Percentiles rank a stretch among this genome's conserved stretches.
Conservation (phyloP, 2,888 invertebrate genomes). For the Nephrotoma flavescens region DNA sequence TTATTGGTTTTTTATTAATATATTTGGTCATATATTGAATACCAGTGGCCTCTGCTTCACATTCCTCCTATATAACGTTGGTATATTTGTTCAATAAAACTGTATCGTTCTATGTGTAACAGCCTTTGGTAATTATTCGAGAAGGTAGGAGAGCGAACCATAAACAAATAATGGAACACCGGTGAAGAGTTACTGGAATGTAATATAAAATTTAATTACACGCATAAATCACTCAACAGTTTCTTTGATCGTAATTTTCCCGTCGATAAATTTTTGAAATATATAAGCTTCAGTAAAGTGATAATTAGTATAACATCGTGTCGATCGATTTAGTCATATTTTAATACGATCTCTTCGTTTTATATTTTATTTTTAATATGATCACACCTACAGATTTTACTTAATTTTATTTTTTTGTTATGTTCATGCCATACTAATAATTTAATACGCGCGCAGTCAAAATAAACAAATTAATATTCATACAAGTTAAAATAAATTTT, state of each 20-base stretch:
- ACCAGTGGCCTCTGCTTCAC: background rate
- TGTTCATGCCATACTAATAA: background rate
- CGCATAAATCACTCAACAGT: background rate
- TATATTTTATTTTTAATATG: background rate
- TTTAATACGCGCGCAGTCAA: background rate
- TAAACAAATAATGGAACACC: background rate
- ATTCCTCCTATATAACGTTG: too few species aligned
- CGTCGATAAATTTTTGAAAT: background rate
- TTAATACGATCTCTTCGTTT: background rate
- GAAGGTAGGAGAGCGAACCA: too few species aligned
- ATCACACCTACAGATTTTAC: background rate
- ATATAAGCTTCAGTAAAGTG: background rate
- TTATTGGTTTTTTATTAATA: background rate
- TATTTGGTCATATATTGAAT: background rate
- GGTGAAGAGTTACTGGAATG: background rate
- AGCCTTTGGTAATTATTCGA: too few species aligned
- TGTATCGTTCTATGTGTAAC: too few species aligned
- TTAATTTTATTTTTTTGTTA: background rate
- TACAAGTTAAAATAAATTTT: background rate
- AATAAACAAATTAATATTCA: background rate
- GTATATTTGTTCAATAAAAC: too few species aligned
- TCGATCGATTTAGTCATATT: background rate
- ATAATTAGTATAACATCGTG: background rate
- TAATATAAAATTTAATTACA: background rate
- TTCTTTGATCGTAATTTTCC: background rate